Evolutionary conservation across 2,888 invertebrate species (phyloP), one percentile per base, ranked within the genome.

Genomic region (Sphaeridia pumilis): DNA sequence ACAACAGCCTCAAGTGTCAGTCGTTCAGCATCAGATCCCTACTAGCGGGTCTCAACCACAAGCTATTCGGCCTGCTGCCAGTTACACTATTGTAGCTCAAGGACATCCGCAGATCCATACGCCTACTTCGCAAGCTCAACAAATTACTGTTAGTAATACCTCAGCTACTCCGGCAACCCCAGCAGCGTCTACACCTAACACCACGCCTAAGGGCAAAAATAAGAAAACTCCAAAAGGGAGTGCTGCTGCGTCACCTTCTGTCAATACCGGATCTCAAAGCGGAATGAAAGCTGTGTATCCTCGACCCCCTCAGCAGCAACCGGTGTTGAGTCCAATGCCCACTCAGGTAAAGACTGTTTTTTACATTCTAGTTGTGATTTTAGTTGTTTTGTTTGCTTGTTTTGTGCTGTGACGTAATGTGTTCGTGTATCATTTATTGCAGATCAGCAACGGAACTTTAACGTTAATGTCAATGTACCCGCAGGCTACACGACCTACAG

Each of bases 381-480:
- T 22, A n/a, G 21, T 35, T 17, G n/a, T 41, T 17, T 35, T 17
- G 22, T 21, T 47, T 35, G 22, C 24, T 20, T 34, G 17, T 46
- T 46, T 21, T 45, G 31, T 14, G 31, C 14, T 31, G 31, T 31
- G 31, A 31, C 14, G 31, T 14, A 10, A 14, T 31, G 14, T 10
- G 26, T 21, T 21, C 44, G 35, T 46, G 36, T 17, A 31, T 31
- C 22, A 25, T 46, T 46, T 21, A 7, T 47, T 24, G 27, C 46
- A 52, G 52, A 38, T 52, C 36, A 52, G 46, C 46, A 52, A 52
- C 38, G 52, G 52, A 26, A 46, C 52, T 17, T 38, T 52, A 52
- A 52, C 52, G 41, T 41, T 52, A 48, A 3, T 55, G 55, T 1
- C 45, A 31, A 26, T 46, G 24, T 52, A 46, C 46, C 38, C 52